Percentiles rank a stretch among this genome's conserved stretches.
Conservation (phyloP, 2,888 invertebrate genomes). For the Leptura quadrifasciata region DNA sequence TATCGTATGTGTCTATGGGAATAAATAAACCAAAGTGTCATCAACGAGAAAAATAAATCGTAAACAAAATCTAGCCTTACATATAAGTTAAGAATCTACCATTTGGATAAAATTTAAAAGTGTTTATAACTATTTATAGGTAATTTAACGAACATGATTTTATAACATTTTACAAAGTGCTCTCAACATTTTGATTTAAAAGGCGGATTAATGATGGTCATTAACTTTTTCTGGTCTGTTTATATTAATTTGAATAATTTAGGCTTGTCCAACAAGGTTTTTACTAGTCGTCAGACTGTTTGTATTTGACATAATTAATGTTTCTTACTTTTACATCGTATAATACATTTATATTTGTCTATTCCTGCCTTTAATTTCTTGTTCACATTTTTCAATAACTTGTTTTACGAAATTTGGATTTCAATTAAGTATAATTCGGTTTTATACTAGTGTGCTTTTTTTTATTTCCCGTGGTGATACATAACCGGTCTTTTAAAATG, state of each 20-base stretch:
- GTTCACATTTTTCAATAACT: slow-evolving; percentile 31
- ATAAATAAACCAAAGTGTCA: background rate
- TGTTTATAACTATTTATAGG: background rate
- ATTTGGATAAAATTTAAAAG: background rate
- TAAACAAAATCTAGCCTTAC: background rate
- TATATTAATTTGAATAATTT: slow-evolving; percentile 33
- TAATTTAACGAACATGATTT: slow-evolving; percentile 2
- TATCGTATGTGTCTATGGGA: background rate
- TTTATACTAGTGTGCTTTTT: background rate
- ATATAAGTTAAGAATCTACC: background rate
- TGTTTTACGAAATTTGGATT: slow-evolving; percentile 21
- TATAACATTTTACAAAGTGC: slow-evolving; percentile 6
- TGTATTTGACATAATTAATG: slow-evolving; percentile 31
- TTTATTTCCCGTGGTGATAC: background rate
- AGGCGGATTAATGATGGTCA: slow-evolving; percentile 16
- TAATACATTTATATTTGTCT: slow-evolving; percentile 15
- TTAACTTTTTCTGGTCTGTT: slow-evolving; percentile 27
- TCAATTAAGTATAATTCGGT: slow-evolving; percentile 5
- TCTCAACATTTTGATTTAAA: slow-evolving; percentile 11
- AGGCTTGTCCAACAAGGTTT: slow-evolving; percentile 32
- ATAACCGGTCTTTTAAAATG: slow-evolving; percentile 6
- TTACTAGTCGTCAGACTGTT: slow-evolving; percentile 19
- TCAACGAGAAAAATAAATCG: background rate
- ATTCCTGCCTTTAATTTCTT: slow-evolving; percentile 19
- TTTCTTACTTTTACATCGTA: slow-evolving; percentile 15